phyloP scores from a whole-genome alignment of 2,888 invertebrate genomes.

The Thera obeliscata region DNA sequence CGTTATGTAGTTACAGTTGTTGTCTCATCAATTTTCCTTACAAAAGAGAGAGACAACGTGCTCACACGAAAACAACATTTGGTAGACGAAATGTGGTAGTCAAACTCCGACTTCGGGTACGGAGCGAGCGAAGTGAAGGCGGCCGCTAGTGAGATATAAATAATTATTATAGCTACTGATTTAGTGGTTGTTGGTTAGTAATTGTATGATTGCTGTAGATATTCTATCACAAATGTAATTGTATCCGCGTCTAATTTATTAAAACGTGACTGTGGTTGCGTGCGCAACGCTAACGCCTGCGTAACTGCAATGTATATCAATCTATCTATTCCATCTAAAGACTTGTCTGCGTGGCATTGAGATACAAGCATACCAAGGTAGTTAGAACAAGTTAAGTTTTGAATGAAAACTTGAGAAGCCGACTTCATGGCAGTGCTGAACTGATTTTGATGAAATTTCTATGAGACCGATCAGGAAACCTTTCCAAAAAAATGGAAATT shows the following conservation, averaged over 20 bases:
- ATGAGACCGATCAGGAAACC: too few species aligned
- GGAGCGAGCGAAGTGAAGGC: too few species aligned
- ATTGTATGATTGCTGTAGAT: slow-evolving; percentile 26
- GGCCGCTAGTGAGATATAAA: not conserved
- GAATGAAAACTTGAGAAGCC: too few species aligned
- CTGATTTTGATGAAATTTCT: too few species aligned
- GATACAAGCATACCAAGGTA: not conserved
- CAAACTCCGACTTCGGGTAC: too few species aligned
- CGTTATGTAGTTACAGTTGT: too few species aligned
- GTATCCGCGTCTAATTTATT: slow-evolving; percentile 50
- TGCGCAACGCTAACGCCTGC: slow-evolving; percentile 40
- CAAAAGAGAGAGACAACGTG: too few species aligned
- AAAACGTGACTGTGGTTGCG: slow-evolving; percentile 54
- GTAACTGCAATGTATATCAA: slow-evolving; percentile 25
- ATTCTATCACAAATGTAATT: slow-evolving; percentile 42
- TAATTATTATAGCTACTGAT: slow-evolving; percentile 1
- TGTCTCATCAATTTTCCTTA: too few species aligned
- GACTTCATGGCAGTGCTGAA: too few species aligned
- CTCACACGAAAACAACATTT: too few species aligned
- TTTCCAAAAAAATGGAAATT: too few species aligned
- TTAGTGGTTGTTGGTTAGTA: slow-evolving; percentile 6
- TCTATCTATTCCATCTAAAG: slow-evolving; percentile 18
- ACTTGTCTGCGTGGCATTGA: slow-evolving; percentile 12
- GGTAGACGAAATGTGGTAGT: too few species aligned
- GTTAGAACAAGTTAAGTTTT: not conserved